Evolutionary conservation across 2,888 invertebrate genomes (phyloP).

Genomic region (Saturnia pavonia): DNA sequence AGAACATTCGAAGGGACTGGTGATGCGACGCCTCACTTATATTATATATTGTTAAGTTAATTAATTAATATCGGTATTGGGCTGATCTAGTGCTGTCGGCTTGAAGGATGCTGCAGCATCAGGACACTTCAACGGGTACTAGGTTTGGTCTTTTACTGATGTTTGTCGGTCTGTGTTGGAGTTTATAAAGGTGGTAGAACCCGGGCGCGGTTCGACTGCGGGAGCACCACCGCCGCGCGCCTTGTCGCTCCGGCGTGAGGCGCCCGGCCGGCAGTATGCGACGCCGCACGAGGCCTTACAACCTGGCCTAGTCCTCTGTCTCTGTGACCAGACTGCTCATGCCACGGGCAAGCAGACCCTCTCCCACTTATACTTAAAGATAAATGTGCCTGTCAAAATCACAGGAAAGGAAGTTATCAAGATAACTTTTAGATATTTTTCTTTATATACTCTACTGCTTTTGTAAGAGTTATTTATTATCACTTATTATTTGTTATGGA

Average conservation of each 20-base stretch:
- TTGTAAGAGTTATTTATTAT: no score
- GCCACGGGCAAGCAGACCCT: not conserved
- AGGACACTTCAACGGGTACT: not conserved
- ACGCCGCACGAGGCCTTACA: not conserved
- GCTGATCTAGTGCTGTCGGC: not conserved
- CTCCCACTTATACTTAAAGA: no score
- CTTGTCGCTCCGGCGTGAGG: not conserved
- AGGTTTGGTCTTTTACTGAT: not conserved
- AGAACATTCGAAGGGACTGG: constrained; percentile 34
- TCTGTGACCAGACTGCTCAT: not conserved
- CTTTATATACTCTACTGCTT: not conserved
- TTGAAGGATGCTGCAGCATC: not conserved
- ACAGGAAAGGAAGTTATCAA: not conserved
- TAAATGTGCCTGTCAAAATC: not conserved
- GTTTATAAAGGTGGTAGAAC: not conserved
- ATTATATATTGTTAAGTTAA: not conserved
- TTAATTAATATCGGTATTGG: not conserved
- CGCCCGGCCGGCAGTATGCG: not conserved
- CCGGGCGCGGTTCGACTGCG: not conserved
- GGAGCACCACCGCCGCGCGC: not conserved
- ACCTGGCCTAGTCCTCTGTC: not conserved
- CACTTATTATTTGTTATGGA: not conserved
- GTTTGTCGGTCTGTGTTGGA: not conserved
- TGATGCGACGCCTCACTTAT: not conserved
- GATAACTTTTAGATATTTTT: not conserved